Evolutionary conservation across 2,888 invertebrate species (phyloP), one percentile per base, ranked within the genome.

Genomic region (Orthonychiurus folsomi): DNA sequence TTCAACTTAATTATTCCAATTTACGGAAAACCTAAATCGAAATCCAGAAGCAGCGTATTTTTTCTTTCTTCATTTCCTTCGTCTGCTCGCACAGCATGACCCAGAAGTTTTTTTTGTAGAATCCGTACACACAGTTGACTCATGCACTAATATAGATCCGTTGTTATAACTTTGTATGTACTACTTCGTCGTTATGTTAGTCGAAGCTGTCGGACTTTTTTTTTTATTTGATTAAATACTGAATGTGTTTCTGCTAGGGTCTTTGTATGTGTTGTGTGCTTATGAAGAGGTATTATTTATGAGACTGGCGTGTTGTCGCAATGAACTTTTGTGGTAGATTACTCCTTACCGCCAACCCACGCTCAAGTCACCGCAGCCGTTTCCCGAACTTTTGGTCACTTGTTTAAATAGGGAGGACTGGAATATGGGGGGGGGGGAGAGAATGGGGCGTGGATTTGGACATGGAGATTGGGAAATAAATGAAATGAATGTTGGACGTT

Each of bases 391-490:
- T 37, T n/a, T 15, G 37, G 9, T 37, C 37, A 37, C 37, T 37
- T 37, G 37, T 37, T 37, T 37, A 37, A 37, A 37, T 37, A 37
- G 37, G 15, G 15, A 9, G 15, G 3, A 18, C 15, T 54, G 54
- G 20, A 54, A 52, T 3, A 21, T n/a, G 25, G 54, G 18, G 3
- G 23, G 18, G 20, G 18, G 25, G 24, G 20, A 54, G 27, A 12
- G 53, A n/a, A n/a, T 20, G 53, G 54, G 23, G 27, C 26, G 18
- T n/a, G n/a, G 25, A 12, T 50, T 23, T 23, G 27, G 23, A 24
- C 25, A 52, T 60, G 52, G 20, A 60, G 53, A 53, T 25, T 59
- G 53, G 54, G 52, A 50, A 24, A 52, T 48, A 59, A 24, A 27
- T 23, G 52, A 27, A 59, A 50, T 59, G 59, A 59, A 59, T 52